These are phyloP conservation scores for Bombylius major DNA, from an alignment of 2,888 invertebrate genomes.

Conservation along the genomic window DNA sequence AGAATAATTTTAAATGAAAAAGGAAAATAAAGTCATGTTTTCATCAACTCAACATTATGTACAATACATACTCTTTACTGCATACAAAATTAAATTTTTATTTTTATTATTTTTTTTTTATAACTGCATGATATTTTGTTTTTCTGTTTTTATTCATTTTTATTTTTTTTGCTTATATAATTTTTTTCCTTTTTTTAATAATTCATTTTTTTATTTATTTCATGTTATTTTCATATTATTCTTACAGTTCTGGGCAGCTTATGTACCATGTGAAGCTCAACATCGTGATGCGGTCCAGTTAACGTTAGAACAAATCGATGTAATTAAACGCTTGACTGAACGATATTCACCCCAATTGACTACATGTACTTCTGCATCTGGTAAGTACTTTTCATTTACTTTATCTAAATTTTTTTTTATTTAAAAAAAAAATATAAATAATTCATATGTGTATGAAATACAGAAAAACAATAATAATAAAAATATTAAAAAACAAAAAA, in stretches of 20 bases:
- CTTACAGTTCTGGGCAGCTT: slow-evolving; percentile 61
- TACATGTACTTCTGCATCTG: slow-evolving; percentile 52
- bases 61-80: too few relatives aligned
- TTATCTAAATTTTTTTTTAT: too few relatives aligned
- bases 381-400: slow-evolving; percentile 34
- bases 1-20: too few relatives aligned
- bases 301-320: slow-evolving; percentile 60
- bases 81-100: too few relatives aligned
- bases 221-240: background rate
- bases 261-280: slow-evolving; percentile 56
- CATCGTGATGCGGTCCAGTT: slow-evolving; percentile 57
- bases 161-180: background rate
- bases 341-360: slow-evolving; percentile 51
- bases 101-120: too few relatives aligned
- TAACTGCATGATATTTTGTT: too few relatives aligned
- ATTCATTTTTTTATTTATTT: background rate
- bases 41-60: too few relatives aligned
- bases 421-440: too few relatives aligned
- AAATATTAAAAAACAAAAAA: too few relatives aligned
- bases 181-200: background rate
- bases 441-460: too few relatives aligned
- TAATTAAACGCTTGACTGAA: slow-evolving; percentile 54
- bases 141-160: background rate
- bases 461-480: too few relatives aligned
- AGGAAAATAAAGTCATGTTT: too few relatives aligned